Evolutionary conservation across 2,797 vertebrate species (phyloP).

Genomic region (Pseudotriccus pelzelni): DNA sequence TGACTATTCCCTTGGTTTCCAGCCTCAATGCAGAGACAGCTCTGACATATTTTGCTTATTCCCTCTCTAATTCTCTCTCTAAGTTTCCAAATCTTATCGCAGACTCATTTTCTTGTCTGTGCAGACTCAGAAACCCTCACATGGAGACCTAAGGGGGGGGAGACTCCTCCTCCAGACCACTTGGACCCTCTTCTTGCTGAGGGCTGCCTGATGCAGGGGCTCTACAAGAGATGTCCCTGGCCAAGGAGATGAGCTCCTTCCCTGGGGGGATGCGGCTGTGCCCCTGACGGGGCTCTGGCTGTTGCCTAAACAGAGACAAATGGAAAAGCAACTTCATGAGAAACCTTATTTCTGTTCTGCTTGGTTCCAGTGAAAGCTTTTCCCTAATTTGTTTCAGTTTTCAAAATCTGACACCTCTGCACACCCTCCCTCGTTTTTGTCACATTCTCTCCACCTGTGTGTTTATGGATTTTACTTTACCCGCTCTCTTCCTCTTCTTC

Average conservation of each 20-base stretch:
- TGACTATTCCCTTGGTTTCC: conserved; percentile 48
- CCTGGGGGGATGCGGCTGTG: not conserved
- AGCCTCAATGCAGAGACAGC: conserved; percentile 15
- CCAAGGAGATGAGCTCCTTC: not conserved
- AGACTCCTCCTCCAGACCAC: not conserved
- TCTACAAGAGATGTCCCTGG: not conserved
- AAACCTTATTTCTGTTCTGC: not conserved
- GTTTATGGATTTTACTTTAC: not conserved
- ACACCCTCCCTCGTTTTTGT: not conserved
- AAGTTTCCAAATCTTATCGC: not conserved
- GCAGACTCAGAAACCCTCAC: not conserved
- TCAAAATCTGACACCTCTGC: not conserved
- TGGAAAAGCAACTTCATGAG: not conserved
- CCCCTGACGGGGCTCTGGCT: not conserved
- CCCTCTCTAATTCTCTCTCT: conserved; percentile 2
- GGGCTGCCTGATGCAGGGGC: not conserved
- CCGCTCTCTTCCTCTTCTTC: not conserved
- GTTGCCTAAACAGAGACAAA: not conserved
- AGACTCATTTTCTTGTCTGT: not conserved
- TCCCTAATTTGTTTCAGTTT: not conserved
- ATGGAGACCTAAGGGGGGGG: accelerated
- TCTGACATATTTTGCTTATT: conserved; percentile 58
- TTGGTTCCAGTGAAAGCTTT: not conserved
- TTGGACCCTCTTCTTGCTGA: not conserved
- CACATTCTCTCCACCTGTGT: not conserved